Evolutionary conservation across 2,888 invertebrate species (phyloP), one percentile per base, ranked within the genome.

Genomic region (Rotaria sp.): DNA sequence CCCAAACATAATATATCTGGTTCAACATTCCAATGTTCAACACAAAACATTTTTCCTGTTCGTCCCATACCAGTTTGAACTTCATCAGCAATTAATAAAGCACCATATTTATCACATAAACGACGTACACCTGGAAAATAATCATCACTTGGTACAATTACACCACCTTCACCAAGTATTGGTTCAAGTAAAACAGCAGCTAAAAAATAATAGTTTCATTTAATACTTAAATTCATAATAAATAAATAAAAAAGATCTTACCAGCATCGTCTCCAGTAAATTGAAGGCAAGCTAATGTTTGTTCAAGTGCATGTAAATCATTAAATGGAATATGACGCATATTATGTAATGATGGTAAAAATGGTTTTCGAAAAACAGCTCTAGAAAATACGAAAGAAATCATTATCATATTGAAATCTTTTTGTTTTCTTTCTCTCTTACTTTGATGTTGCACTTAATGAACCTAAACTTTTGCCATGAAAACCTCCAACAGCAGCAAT

Each of bases 11-110:
- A 45, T 18, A 80, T 45, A 80, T 80, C 80, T 41, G 80, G 80
- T 80, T 80, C 80, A n/a, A 80, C 80, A 80, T n/a, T 45, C 80
- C 80, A 80, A 80, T 80, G 80, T 45, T 80, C 80, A 45, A 80
- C 45, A n/a, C 80, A 80, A n/a, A 80, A 80, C 80, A 80, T 80
- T 45, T 80, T 80, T 26, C 80, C 80, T 45, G 80, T 80, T 45
- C 80, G 45, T n/a, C 80, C 80, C 80, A 80, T 80, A 80, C 80
- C 80, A 45, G 45, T 80, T 80, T 80, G 80, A 45, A 80, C 80
- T 45, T 80, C 80, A 45, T 80, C 80, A 18, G 45, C 80, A n/a
- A 80, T 80, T 45, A 80, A 35, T 21, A 80, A 21, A 13, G 80
- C 80, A 45, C 80, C 80, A 45, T 80, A 80, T 45, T 80, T 80